These are phyloP conservation scores for Triplophysa siluroides DNA, from an alignment of 2,113 vertebrate species.

Conservation along the genomic window DNA sequence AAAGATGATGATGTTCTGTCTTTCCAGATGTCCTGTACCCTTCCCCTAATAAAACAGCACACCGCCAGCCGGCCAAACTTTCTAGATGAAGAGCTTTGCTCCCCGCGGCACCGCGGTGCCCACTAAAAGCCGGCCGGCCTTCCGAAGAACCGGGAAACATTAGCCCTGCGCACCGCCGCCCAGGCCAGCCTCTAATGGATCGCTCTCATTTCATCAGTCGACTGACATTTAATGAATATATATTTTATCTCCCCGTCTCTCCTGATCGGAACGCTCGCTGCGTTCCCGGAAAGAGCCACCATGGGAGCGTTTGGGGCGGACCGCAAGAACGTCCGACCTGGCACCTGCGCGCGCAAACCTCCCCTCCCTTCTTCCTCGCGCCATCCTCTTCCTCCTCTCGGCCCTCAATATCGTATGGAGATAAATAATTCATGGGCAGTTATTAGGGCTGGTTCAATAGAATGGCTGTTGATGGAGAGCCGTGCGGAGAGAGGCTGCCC, in stretches of 20 bases:
- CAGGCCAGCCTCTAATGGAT: constrained; percentile 79
- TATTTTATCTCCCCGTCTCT: constrained; percentile 82
- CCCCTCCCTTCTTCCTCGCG: constrained; percentile 63
- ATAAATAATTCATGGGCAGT: constrained; percentile 86
- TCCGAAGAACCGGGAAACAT: constrained; percentile 76
- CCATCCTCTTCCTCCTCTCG: constrained; percentile 62
- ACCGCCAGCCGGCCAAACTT: constrained; percentile 58
- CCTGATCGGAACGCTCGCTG: constrained; percentile 82
- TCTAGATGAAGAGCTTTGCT: constrained; percentile 65
- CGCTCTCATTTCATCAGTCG: constrained; percentile 84
- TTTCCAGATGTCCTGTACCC: constrained; percentile 28
- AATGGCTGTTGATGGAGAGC: constrained; percentile 81
- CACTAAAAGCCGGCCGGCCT: constrained; percentile 76
- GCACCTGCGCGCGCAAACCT: constrained; percentile 73
- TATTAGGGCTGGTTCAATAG: constrained; percentile 85
- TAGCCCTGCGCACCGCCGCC: constrained; percentile 67
- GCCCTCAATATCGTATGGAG: constrained; percentile 78
- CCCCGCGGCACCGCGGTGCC: constrained; percentile 65
- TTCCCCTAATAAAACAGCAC: constrained; percentile 60
- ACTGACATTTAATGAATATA: constrained; percentile 87
- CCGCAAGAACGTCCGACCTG: constrained; percentile 66
- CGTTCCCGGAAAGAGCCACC: constrained; percentile 81
- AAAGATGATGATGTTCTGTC: constrained; percentile 47
- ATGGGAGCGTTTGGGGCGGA: constrained; percentile 77
- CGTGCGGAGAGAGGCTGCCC: constrained; percentile 73